Conservation (phyloP, 2,888 invertebrate species). For the Lamproptera curius region DNA sequence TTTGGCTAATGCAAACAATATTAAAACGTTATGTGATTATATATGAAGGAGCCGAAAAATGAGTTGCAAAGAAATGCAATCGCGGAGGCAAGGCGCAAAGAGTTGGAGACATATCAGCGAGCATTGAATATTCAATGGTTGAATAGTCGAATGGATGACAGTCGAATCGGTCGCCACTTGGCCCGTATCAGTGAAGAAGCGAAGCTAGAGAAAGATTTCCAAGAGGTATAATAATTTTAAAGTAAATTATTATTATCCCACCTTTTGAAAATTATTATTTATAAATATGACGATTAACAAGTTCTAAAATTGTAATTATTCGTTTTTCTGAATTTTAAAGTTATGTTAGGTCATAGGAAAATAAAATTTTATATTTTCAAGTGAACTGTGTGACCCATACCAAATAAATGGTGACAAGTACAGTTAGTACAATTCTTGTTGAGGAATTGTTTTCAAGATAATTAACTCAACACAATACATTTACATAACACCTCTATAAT, state of each 20-base stretch:
- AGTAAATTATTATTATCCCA: no score
- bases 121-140: conserved; percentile 63
- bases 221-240: conserved; percentile 46
- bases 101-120: conserved; percentile 50
- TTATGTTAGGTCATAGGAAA: neutral
- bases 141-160: conserved; percentile 64
- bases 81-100: conserved; percentile 41
- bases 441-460: no score
- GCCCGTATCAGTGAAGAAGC: conserved; percentile 60
- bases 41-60: conserved; percentile 47
- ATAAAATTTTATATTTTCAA: neutral
- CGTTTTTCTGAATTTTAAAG: no score
- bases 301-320: neutral
- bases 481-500: no score
- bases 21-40: no score
- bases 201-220: conserved; percentile 64
- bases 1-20: no score
- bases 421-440: no score
- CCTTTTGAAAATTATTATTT: no score
- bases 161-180: conserved; percentile 60
- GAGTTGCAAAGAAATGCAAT: conserved; percentile 57
- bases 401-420: no score
- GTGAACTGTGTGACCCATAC: no score
- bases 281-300: no score
- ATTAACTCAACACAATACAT: no score